Evolutionary conservation across 2,888 invertebrate genomes (phyloP).

Genomic region (Tetranychus truncatus): DNA sequence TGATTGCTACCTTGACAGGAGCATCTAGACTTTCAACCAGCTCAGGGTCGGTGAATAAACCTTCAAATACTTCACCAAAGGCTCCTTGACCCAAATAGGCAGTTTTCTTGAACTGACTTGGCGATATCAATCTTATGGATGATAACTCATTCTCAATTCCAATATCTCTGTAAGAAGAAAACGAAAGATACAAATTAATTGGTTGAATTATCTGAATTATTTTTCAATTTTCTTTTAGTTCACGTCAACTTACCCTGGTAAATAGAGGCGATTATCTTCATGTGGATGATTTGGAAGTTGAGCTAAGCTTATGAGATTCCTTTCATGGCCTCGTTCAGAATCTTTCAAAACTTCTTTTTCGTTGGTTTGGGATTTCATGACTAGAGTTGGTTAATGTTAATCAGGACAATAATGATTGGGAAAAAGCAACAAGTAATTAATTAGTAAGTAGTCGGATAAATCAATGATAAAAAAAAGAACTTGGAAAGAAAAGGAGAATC

Average conservation of each 20-base stretch:
- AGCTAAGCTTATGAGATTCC: constrained; percentile 65
- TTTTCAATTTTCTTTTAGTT: constrained; percentile 8
- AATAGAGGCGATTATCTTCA: constrained; percentile 65
- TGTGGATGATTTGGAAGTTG: constrained; percentile 59
- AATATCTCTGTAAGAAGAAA: constrained; percentile 6
- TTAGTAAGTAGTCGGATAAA: neutral
- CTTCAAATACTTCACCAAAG: constrained; percentile 92
- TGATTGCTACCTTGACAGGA: neutral
- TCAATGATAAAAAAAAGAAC: neutral
- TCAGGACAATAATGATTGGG: neutral
- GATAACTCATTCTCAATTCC: constrained; percentile 50
- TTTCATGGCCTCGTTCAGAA: constrained; percentile 29
- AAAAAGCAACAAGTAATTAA: neutral
- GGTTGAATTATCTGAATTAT: neutral
- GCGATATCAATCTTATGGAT: constrained; percentile 60
- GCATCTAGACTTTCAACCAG: constrained; percentile 34
- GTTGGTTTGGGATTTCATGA: constrained; percentile 28
- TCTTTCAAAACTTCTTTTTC: constrained; percentile 40
- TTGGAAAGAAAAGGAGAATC: neutral
- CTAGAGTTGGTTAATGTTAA: constrained; percentile 1
- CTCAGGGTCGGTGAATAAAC: constrained; percentile 50
- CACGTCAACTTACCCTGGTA: constrained; percentile 32
- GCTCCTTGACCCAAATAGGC: constrained; percentile 87
- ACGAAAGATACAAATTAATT: constrained; percentile 11
- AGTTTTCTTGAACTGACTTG: constrained; percentile 64